Evolutionary conservation across 2,797 vertebrate species (phyloP), one percentile per base, ranked within the genome.

Genomic region (Vultur gryphus): DNA sequence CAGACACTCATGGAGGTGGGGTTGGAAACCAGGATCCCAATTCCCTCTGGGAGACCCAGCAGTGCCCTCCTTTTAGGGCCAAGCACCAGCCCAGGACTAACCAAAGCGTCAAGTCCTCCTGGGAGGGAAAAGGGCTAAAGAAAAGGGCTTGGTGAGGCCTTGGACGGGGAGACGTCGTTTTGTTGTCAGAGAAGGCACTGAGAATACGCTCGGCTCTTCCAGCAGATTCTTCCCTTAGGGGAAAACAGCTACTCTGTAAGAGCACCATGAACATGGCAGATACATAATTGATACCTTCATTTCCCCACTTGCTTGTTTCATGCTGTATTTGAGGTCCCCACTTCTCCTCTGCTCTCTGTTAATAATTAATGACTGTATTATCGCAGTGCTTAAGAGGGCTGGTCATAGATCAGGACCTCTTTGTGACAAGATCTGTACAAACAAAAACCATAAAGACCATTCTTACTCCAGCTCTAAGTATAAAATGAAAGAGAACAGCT

Each of bases 281-380:
- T 88, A 70, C 28, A 89, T 92, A 93, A 95, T 49, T 91, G 54
- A 91, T 93, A 87, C 62, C 25, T 83, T 77, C 37, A 28, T 80
- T 66, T 96, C 64, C 66, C 62, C 31, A 29, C 23, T 80, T 71
- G 70, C 55, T 84, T 61, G 39, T 37, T 46, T 84, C 59, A 43
- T 26, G 25, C 52, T 61, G 48, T 75, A 43, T 77, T 57, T 80
- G 64, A 90, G 41, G 49, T 75, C 57, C 49, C 16, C 13, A 28
- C 26, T 83, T 61, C n/a, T 92, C 35, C 52, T 77, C 89, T 67
- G n/a, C 55, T 89, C 58, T 62, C 48, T 37, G 29, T 89, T 87
- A 96, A 93, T 93, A 80, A 91, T 71, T 65, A 91, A 93, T 78
- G 75, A 83, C 41, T 43, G 57, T 62, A 84, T 84, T 85, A 86